These are phyloP conservation scores for Acholoe squamosa DNA, from an alignment of 2,888 invertebrate genomes.

Conservation along the genomic window DNA sequence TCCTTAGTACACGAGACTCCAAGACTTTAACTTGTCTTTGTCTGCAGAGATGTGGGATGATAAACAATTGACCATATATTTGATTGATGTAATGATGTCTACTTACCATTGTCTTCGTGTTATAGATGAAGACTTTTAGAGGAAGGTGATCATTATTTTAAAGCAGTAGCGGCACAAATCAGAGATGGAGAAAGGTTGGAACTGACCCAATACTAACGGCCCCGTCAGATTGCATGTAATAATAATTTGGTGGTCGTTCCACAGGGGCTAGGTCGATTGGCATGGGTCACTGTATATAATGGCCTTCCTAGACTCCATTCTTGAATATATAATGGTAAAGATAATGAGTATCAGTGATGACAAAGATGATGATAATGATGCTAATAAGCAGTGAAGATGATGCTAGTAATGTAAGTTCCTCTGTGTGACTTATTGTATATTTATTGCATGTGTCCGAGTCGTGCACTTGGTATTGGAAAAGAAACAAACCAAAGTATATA, in stretches of 20 bases:
- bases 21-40: background rate
- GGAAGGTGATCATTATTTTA: constrained; percentile 14
- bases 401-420: constrained; percentile 29
- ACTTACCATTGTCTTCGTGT: background rate
- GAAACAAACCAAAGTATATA: constrained; percentile 26
- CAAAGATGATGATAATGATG: constrained; percentile 24
- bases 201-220: constrained; percentile 13
- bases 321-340: constrained; percentile 43
- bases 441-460: constrained; percentile 1
- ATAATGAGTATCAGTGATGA: background rate
- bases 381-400: background rate
- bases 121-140: background rate
- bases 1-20: background rate
- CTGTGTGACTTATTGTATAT: constrained; percentile 15
- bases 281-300: constrained; percentile 51
- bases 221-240: constrained; percentile 23
- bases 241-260: background rate
- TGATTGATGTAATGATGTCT: constrained; percentile 36
- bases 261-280: background rate
- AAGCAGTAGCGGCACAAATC: background rate
- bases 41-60: constrained; percentile 36
- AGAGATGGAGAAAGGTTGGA: background rate
- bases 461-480: constrained; percentile 4
- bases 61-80: constrained; percentile 30
- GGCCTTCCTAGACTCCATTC: constrained; percentile 25